A percentile compares a stretch with the other conserved stretches of the same genome.
Evolutionary conservation across 2,888 invertebrate species (phyloP).

Genomic region (Scelioninae gen. 2): DNA sequence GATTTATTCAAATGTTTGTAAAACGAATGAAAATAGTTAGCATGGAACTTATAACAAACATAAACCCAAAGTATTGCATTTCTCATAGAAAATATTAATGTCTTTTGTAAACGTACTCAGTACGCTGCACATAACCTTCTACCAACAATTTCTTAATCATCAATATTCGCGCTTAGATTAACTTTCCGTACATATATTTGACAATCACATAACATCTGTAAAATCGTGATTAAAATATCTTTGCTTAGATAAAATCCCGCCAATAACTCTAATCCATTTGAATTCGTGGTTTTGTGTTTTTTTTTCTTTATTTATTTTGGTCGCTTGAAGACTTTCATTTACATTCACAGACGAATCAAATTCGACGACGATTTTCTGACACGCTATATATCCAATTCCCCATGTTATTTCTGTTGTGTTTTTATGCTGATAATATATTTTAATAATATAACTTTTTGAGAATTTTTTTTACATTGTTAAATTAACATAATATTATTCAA

Average conservation of each 20-base stretch:
- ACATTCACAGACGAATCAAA: slow-evolving; percentile 19
- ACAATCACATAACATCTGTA: slow-evolving; percentile 72
- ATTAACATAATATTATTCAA: slow-evolving; percentile 27
- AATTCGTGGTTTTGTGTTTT: slow-evolving; percentile 9
- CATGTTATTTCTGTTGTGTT: slow-evolving; percentile 3
- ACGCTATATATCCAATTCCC: not conserved
- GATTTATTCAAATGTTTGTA: too few species aligned
- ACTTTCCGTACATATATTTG: slow-evolving; percentile 69
- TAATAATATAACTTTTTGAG: slow-evolving; percentile 24
- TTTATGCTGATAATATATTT: slow-evolving; percentile 26
- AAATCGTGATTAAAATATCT: slow-evolving; percentile 73
- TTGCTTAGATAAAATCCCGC: slow-evolving; percentile 71
- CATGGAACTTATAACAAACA: too few species aligned
- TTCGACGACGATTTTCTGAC: slow-evolving; percentile 15
- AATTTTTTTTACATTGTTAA: slow-evolving; percentile 14
- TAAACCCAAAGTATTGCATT: not conserved
- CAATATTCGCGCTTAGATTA: slow-evolving; percentile 60
- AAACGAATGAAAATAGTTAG: too few species aligned
- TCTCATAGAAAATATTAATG: slow-evolving; percentile 16
- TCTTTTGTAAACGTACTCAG: slow-evolving; percentile 71
- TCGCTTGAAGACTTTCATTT: slow-evolving; percentile 45
- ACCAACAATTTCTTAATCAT: slow-evolving; percentile 42
- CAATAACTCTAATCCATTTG: slow-evolving; percentile 60
- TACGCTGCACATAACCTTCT: slow-evolving; percentile 57
- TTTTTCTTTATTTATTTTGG: slow-evolving; percentile 42